A percentile compares a stretch with the other conserved stretches of the same genome.
Conservation (phyloP, 2,888 invertebrate species). For the Maniola hyperantus region DNA sequence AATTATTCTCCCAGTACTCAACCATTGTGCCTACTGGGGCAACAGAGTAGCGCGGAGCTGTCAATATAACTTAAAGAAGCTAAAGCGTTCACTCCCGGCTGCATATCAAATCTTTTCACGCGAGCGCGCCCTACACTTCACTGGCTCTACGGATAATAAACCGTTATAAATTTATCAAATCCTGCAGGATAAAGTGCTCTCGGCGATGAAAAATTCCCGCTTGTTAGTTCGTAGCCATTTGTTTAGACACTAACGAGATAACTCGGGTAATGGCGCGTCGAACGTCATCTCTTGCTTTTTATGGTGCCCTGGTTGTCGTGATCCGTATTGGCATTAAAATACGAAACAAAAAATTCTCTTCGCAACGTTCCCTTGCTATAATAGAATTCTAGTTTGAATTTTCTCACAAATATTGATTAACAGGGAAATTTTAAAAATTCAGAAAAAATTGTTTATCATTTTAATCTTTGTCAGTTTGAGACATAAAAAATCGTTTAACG, state of each 20-base stretch:
- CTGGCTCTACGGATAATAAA: slow-evolving; percentile 35
- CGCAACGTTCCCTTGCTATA: neutral
- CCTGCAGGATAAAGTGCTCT: slow-evolving; percentile 33
- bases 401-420: too few relatives aligned
- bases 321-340: slow-evolving; percentile 13
- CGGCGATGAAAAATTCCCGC: slow-evolving; percentile 40
- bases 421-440: too few relatives aligned
- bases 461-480: too few relatives aligned
- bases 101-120: slow-evolving; percentile 37
- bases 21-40: neutral
- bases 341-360: slow-evolving; percentile 13
- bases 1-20: too few relatives aligned
- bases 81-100: slow-evolving; percentile 24
- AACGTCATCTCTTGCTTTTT: slow-evolving; percentile 24
- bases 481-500: too few relatives aligned
- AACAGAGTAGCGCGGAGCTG: slow-evolving; percentile 13
- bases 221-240: slow-evolving; percentile 41
- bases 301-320: slow-evolving; percentile 1
- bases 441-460: too few relatives aligned
- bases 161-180: slow-evolving; percentile 39
- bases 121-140: slow-evolving; percentile 32
- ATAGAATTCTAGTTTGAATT: neutral
- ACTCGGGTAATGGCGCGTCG: slow-evolving; percentile 38
- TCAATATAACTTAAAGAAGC: slow-evolving; percentile 19
- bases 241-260: slow-evolving; percentile 41